phyloP scores from a whole-genome alignment of 2,797 vertebrate genomes.

The Crenichthys baileyi region DNA sequence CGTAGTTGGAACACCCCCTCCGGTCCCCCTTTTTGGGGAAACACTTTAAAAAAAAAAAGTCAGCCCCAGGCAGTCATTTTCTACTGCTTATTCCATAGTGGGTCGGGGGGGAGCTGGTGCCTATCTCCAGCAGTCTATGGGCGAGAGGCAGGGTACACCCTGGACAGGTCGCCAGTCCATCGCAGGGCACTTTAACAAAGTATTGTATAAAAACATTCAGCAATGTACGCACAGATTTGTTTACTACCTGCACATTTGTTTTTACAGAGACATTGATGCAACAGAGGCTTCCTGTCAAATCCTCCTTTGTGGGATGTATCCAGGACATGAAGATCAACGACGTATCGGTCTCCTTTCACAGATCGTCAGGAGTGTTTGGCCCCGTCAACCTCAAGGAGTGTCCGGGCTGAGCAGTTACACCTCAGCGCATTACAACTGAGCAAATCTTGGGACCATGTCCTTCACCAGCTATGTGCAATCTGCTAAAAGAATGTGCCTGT shows the following conservation, averaged over 20 bases:
- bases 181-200: too few species aligned
- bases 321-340: constrained; percentile 85
- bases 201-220: background rate
- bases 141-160: too few species aligned
- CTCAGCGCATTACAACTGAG: constrained; percentile 20
- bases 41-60: too few species aligned
- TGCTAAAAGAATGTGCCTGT: constrained; percentile 72
- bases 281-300: constrained; percentile 75
- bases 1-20: too few species aligned
- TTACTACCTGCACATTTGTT: constrained; percentile 18
- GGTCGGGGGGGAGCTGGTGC: too few species aligned
- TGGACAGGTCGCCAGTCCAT: too few species aligned
- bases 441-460: constrained; percentile 72
- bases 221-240: background rate
- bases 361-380: constrained; percentile 81
- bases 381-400: constrained; percentile 88
- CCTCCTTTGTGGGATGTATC: constrained; percentile 88
- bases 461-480: constrained; percentile 75
- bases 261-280: constrained; percentile 72
- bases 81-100: too few species aligned
- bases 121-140: too few species aligned
- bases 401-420: constrained; percentile 75
- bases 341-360: constrained; percentile 76
- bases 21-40: too few species aligned
- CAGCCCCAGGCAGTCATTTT: too few species aligned